These are phyloP conservation scores for Nesometra sesokonis DNA, from an alignment of 35 echinoderm and acorn worm genomes.

Conservation along the genomic window DNA sequence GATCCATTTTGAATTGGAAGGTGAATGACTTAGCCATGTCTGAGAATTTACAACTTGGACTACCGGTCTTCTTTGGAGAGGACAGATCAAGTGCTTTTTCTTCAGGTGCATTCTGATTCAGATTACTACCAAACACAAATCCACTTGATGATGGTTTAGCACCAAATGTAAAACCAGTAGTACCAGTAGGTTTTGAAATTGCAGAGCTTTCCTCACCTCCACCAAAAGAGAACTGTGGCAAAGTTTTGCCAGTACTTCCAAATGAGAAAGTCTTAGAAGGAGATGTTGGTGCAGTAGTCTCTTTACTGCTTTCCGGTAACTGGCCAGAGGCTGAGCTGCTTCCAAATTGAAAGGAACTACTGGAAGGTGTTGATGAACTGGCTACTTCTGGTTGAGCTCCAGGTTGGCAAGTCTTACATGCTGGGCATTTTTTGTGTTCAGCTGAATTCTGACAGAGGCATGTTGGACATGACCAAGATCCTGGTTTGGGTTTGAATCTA, in stretches of 20 bases:
- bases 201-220: neutral
- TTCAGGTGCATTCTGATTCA: neutral
- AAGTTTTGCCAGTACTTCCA: neutral
- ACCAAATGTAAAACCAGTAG: neutral
- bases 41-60: constrained; percentile 7
- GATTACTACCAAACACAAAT: neutral
- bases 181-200: neutral
- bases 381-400: neutral
- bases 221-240: constrained; percentile 56
- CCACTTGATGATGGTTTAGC: neutral
- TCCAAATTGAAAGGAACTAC: neutral
- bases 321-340: neutral
- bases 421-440: neutral
- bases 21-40: constrained; percentile 53
- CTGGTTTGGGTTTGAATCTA: constrained; percentile 1
- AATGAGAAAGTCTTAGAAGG: neutral
- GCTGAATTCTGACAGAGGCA: neutral
- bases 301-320: neutral
- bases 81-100: neutral
- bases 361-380: neutral
- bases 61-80: neutral
- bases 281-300: neutral
- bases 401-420: constrained; percentile 20
- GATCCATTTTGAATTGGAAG: constrained; percentile 63
- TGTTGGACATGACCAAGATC: constrained; percentile 9